These are phyloP conservation scores for Ficedula albicollis DNA, from an alignment of 2,797 vertebrate species.

Conservation along the genomic window DNA sequence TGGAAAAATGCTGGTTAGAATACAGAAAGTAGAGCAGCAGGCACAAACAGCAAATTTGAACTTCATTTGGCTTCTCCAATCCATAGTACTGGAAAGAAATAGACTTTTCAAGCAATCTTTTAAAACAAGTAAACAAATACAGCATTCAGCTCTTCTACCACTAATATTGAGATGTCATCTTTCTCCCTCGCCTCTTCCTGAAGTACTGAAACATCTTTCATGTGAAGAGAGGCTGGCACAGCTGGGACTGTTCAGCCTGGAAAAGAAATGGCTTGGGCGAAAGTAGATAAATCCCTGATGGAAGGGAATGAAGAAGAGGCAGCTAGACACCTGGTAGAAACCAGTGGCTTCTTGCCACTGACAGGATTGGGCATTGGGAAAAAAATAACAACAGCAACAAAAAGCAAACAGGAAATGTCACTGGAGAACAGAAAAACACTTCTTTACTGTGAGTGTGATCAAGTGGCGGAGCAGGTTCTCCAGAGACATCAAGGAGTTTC, in stretches of 20 bases:
- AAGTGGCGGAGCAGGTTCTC: neutral
- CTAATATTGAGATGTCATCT: neutral
- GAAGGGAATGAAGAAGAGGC: neutral
- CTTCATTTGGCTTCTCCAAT: neutral
- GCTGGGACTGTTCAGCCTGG: neutral
- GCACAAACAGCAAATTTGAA: neutral
- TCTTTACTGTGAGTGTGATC: neutral
- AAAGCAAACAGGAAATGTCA: neutral
- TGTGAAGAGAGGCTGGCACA: neutral
- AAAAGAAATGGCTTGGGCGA: neutral
- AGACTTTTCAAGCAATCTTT: neutral
- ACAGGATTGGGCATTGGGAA: neutral
- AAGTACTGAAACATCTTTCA: neutral
- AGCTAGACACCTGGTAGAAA: neutral
- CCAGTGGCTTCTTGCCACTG: neutral
- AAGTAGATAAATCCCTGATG: neutral
- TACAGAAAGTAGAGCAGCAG: neutral
- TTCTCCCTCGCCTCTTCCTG: neutral
- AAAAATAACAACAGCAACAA: neutral
- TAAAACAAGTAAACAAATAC: neutral
- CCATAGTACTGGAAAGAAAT: neutral
- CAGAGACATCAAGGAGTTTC: accelerated
- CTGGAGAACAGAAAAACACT: neutral
- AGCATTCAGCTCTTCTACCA: neutral
- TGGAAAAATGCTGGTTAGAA: neutral